These are phyloP conservation scores for Itoplectis maculator DNA, from an alignment of 2,888 invertebrate genomes.

Conservation along the genomic window DNA sequence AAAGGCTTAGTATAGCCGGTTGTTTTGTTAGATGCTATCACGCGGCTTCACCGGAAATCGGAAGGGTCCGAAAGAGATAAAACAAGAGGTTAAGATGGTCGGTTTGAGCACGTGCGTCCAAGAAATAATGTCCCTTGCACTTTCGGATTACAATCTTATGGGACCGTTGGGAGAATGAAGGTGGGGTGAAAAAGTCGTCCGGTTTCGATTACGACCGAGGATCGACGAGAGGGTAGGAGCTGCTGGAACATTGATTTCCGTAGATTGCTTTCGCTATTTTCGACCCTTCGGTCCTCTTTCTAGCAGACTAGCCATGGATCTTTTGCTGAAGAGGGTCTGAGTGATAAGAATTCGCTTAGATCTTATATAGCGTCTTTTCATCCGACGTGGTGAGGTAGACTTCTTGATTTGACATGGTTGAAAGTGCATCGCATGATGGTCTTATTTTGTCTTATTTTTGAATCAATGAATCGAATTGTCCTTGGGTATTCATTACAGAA, in stretches of 20 bases:
- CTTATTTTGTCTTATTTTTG: background rate
- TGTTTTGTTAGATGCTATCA: slow-evolving; percentile 2
- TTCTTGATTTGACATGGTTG: slow-evolving; percentile 22
- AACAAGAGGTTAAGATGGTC: slow-evolving; percentile 21
- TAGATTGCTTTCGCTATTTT: slow-evolving; percentile 70
- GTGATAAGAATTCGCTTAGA: slow-evolving; percentile 64
- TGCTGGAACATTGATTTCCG: slow-evolving; percentile 71
- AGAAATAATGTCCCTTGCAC: slow-evolving; percentile 70
- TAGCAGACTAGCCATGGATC: slow-evolving; percentile 46
- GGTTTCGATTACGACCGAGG: slow-evolving; percentile 71
- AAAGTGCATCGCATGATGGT: background rate
- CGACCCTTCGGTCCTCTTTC: slow-evolving; percentile 50
- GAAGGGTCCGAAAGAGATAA: slow-evolving; percentile 9
- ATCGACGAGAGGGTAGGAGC: slow-evolving; percentile 69
- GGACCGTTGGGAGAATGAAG: slow-evolving; percentile 64
- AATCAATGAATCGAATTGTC: slow-evolving; percentile 11
- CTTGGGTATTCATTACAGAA: background rate
- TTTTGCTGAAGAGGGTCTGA: slow-evolving; percentile 48
- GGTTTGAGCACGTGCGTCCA: slow-evolving; percentile 22
- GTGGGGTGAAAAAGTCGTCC: slow-evolving; percentile 69
- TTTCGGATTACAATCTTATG: slow-evolving; percentile 71
- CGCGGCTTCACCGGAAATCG: slow-evolving; percentile 13
- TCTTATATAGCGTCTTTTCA: slow-evolving; percentile 42
- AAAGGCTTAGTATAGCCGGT: background rate
- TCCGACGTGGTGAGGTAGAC: slow-evolving; percentile 18